These are phyloP conservation scores for Amphiduros pacificus DNA, from an alignment of 2,888 invertebrate species.

Conservation along the genomic window DNA sequence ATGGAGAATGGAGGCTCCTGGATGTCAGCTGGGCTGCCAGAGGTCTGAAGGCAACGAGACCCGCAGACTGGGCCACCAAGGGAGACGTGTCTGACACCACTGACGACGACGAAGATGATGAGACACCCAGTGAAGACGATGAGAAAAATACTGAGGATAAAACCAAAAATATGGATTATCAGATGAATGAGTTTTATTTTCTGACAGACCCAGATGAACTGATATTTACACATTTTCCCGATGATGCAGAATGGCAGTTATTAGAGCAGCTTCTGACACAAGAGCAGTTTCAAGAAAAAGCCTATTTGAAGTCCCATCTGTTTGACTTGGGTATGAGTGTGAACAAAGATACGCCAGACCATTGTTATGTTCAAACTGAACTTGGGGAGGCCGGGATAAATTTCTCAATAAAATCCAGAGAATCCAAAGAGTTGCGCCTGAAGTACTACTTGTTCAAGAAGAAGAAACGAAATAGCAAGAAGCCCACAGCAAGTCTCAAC, in stretches of 20 bases:
- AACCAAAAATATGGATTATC: neutral
- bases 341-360: too few species aligned
- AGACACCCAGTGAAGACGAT: neutral
- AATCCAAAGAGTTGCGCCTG: too few species aligned
- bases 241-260: neutral
- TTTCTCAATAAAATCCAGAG: too few species aligned
- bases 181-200: neutral
- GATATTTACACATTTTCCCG: neutral
- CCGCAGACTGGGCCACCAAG: too few species aligned
- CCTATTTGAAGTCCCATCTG: neutral
- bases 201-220: neutral
- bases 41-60: too few species aligned
- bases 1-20: slow-evolving; percentile 51
- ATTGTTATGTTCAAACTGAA: too few species aligned
- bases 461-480: too few species aligned
- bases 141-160: neutral
- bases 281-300: neutral
- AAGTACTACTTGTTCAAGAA: too few species aligned
- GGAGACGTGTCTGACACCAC: too few species aligned
- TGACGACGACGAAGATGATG: neutral
- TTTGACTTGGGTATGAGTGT: neutral
- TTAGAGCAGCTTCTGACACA: neutral
- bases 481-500: neutral
- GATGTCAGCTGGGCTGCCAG: slow-evolving; percentile 56
- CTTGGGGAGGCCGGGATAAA: too few species aligned